phyloP scores from a whole-genome alignment of 2,797 vertebrate species.

The Spatula clypeata region DNA sequence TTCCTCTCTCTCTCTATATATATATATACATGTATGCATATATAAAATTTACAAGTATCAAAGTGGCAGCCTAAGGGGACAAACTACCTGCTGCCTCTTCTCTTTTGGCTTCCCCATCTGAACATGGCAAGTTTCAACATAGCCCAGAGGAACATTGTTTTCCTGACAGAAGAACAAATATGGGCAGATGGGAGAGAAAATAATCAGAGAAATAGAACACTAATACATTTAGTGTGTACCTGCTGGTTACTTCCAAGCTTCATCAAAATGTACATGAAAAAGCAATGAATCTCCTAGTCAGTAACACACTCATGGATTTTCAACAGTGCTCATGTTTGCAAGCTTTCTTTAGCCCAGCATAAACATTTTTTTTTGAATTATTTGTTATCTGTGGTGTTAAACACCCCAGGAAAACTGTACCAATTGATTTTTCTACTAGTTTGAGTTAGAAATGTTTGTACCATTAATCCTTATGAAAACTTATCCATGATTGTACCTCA shows the following conservation, averaged over 20 bases:
- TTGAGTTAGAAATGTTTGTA: not conserved
- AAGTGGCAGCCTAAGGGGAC: not conserved
- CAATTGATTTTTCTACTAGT: not conserved
- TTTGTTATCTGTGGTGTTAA: not conserved
- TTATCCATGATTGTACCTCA: not conserved
- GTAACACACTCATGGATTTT: fast-evolving
- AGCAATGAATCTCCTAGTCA: not conserved
- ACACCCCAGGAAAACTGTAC: not conserved
- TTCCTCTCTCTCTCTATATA: not conserved
- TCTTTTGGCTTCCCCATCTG: not conserved
- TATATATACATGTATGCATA: no score
- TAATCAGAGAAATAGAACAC: not conserved
- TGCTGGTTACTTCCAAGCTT: not conserved
- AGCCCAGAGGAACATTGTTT: not conserved
- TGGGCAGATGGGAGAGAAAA: not conserved
- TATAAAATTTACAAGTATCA: not conserved
- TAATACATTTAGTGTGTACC: not conserved
- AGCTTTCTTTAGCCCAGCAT: not conserved
- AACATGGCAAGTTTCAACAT: not conserved
- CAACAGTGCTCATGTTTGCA: not conserved
- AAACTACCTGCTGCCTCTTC: not conserved
- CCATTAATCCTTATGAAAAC: not conserved
- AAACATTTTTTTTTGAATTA: not conserved
- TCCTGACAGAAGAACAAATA: not conserved
- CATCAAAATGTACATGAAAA: not conserved